These are phyloP conservation scores for Onychomys torridus DNA, from an alignment of 2,797 vertebrate species.

Conservation along the genomic window DNA sequence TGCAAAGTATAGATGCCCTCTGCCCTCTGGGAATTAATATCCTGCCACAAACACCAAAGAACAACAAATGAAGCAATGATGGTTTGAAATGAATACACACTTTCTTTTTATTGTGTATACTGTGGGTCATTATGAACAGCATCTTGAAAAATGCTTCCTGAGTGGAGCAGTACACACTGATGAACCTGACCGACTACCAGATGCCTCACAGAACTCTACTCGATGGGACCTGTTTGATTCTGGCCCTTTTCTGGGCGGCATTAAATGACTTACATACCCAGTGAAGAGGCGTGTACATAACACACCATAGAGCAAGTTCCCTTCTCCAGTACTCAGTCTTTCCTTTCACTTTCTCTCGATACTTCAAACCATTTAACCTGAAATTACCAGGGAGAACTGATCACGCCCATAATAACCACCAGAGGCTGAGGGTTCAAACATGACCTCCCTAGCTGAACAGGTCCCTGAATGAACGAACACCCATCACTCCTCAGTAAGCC, in stretches of 20 bases:
- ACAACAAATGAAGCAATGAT: background rate
- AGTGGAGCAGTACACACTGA: background rate
- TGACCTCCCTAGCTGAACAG: background rate
- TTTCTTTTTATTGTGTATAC: background rate
- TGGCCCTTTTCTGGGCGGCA: background rate
- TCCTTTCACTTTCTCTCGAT: conserved; percentile 17
- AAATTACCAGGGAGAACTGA: background rate
- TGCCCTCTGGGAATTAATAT: conserved; percentile 58
- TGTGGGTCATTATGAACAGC: conserved; percentile 48
- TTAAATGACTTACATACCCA: background rate
- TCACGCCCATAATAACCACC: conserved; percentile 46
- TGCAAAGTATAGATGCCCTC: conserved; percentile 31
- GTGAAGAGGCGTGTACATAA: background rate
- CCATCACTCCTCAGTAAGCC: conserved; percentile 69
- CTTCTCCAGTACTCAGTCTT: conserved; percentile 26
- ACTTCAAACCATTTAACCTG: conserved; percentile 35
- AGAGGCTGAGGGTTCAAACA: conserved; percentile 40
- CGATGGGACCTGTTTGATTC: background rate
- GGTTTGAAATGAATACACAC: background rate
- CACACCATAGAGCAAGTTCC: conserved; percentile 14
- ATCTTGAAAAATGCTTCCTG: conserved; percentile 49
- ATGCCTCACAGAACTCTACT: background rate
- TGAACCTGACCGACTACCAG: conserved; percentile 13
- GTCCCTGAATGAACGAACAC: no score
- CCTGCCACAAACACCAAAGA: conserved; percentile 40